Conservation (phyloP, 2,113 vertebrate species). For the Triplophysa tibetana region DNA sequence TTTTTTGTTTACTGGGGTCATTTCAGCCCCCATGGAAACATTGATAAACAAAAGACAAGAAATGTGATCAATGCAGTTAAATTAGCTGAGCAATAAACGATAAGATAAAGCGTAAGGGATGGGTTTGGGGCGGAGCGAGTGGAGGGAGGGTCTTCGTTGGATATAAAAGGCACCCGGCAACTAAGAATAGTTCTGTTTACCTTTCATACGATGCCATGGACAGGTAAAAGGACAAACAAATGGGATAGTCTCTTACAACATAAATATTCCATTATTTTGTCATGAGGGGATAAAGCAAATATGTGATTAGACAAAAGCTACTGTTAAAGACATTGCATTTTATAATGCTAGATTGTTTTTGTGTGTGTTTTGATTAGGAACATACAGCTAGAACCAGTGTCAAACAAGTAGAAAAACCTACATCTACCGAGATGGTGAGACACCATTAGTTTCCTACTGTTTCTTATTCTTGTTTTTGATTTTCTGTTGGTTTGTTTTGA, state of each 20-base stretch:
- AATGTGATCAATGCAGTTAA: not conserved
- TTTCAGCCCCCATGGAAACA: not conserved
- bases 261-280: not conserved
- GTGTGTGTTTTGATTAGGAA: slow-evolving; percentile 61
- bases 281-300: slow-evolving; percentile 1
- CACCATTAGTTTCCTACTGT: not conserved
- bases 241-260: slow-evolving; percentile 14
- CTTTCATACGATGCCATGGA: slow-evolving; percentile 34
- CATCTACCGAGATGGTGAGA: slow-evolving; percentile 68
- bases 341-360: slow-evolving; percentile 17
- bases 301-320: not conserved
- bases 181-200: slow-evolving; percentile 68
- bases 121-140: slow-evolving; percentile 58
- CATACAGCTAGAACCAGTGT: slow-evolving; percentile 58
- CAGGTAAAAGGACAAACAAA: slow-evolving; percentile 22
- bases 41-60: not conserved
- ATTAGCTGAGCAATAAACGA: slow-evolving; percentile 11
- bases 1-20: not conserved
- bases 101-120: slow-evolving; percentile 35
- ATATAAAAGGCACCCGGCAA: slow-evolving; percentile 64
- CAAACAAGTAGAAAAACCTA: slow-evolving; percentile 50
- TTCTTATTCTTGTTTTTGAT: not conserved
- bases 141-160: slow-evolving; percentile 44
- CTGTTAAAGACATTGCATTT: not conserved
- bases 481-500: not conserved